Base-by-base conservation (phyloP, 2,113 vertebrate genomes). In the Gopherus flavomarginatus region DNA sequence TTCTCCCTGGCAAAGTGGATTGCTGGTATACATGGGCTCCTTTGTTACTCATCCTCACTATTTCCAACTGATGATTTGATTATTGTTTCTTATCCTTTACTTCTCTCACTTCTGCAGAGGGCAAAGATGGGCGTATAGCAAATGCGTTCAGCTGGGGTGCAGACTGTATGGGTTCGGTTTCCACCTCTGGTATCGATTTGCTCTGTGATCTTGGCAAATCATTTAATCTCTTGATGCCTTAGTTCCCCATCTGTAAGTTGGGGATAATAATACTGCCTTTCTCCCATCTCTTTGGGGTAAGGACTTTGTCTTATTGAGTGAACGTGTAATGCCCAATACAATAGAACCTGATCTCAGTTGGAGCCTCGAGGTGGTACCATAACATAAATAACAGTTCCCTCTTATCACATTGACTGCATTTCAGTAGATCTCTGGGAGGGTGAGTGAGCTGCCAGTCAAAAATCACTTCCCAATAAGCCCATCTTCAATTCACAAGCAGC, bases 401-500 rank as follows among this genome's bases (percentile, higher is more conserved):
- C 59, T 92, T 95, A 49, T 94, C 86, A 95, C 82, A 93, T 75
- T 53, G 78, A 77, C 29, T 1, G 57, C 95, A 94, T 90, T 96
- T 92, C 65, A 97, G 89, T 54, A 97, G 81, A 35, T 93, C 87
- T 90, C 1, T 49, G n/a, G 88, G 88, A 94, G 88, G 54, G 62
- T 57, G 91, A 26, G 26, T 44, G 53, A 57, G 38, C 47, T 88
- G 31, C 53, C 82, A 79, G 42, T 52, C n/a, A 94, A 94, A 94
- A 97, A 88, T 85, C 24, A 29, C 26, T 87, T 14, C 54, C 57
- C 44, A 81, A 5, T 59, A 93, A 83, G 94, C 87, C 96, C 95
- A 96, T 82, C 83, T 91, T 91, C 81, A 93, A 0, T 47, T 44
- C 31, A 94, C 86, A 8, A n/a, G 87, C 86, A 91, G 82, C 14